Evolutionary conservation across 2,797 vertebrate species (phyloP).

Genomic region (Argentina silus): DNA sequence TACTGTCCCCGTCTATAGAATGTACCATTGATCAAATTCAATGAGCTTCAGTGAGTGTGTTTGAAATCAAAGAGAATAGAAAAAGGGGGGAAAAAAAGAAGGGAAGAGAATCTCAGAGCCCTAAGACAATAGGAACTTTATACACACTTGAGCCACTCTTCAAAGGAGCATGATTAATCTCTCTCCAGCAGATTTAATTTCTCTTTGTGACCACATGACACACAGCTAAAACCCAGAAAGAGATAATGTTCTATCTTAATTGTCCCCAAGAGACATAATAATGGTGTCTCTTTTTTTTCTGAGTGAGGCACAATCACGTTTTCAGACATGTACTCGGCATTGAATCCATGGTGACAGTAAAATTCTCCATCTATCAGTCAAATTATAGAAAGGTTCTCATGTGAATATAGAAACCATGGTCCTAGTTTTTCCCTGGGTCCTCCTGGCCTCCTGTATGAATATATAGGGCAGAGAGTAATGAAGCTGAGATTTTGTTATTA

Average conservation of each 20-base stretch:
- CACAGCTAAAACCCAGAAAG: conserved; percentile 40
- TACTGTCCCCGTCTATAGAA: no score
- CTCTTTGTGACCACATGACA: conserved; percentile 40
- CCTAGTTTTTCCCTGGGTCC: no score
- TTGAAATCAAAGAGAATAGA: not conserved
- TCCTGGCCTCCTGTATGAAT: no score
- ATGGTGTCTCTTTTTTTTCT: conserved; percentile 19
- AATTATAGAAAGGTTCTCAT: not conserved
- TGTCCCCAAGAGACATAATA: conserved; percentile 38
- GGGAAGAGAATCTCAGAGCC: conserved; percentile 9
- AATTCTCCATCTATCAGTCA: not conserved
- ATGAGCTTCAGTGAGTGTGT: not conserved
- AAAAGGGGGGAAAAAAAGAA: no score
- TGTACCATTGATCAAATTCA: not conserved
- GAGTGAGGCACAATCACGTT: conserved; percentile 22
- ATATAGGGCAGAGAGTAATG: no score
- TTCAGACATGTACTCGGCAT: not conserved
- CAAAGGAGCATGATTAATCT: conserved; percentile 52
- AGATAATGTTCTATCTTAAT: conserved; percentile 43
- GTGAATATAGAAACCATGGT: not conserved
- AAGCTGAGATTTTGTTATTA: no score
- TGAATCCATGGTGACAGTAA: not conserved
- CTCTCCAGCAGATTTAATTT: conserved; percentile 42
- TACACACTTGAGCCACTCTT: conserved; percentile 28
- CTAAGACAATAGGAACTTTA: conserved; percentile 21